Percentiles rank a stretch among this genome's conserved stretches.
Conservation (phyloP, 2,797 vertebrate genomes). For the Epinephelus awoara region DNA sequence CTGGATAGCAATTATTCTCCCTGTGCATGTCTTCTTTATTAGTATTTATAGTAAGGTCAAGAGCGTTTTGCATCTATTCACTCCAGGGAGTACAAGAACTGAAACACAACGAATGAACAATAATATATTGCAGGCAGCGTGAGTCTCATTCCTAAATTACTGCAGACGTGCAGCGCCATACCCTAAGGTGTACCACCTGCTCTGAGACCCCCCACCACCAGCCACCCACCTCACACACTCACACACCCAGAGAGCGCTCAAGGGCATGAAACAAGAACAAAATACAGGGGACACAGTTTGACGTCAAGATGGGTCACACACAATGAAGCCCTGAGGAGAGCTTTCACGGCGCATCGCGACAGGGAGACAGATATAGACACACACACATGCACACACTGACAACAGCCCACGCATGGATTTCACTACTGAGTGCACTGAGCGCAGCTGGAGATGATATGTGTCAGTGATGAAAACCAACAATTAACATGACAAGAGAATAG, state of each 20-base stretch:
- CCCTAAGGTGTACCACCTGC: constrained; percentile 71
- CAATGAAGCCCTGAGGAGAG: constrained; percentile 58
- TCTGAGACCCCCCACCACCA: constrained; percentile 38
- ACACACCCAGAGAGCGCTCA: constrained; percentile 42
- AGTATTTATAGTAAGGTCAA: constrained; percentile 13
- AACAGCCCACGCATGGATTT: constrained; percentile 29
- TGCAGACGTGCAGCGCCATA: constrained; percentile 26
- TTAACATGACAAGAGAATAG: constrained; percentile 45
- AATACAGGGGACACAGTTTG: constrained; percentile 53
- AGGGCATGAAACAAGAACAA: constrained; percentile 50
- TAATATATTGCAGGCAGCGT: constrained; percentile 1
- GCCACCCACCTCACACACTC: constrained; percentile 52
- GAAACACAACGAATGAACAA: constrained; percentile 11
- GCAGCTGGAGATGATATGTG: constrained; percentile 61
- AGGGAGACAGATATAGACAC: constrained; percentile 37
- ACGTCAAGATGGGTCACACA: constrained; percentile 60
- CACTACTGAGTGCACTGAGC: constrained; percentile 11
- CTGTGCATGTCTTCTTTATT: not conserved
- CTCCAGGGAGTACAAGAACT: not conserved
- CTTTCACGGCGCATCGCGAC: constrained; percentile 45
- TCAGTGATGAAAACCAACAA: constrained; percentile 67
- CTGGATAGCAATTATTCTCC: constrained; percentile 29
- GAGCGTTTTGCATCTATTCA: constrained; percentile 5
- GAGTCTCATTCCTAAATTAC: constrained; percentile 48
- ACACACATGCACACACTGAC: constrained; percentile 26